Conservation (phyloP, 2,113 vertebrate species). For the Calyptomena viridis region DNA sequence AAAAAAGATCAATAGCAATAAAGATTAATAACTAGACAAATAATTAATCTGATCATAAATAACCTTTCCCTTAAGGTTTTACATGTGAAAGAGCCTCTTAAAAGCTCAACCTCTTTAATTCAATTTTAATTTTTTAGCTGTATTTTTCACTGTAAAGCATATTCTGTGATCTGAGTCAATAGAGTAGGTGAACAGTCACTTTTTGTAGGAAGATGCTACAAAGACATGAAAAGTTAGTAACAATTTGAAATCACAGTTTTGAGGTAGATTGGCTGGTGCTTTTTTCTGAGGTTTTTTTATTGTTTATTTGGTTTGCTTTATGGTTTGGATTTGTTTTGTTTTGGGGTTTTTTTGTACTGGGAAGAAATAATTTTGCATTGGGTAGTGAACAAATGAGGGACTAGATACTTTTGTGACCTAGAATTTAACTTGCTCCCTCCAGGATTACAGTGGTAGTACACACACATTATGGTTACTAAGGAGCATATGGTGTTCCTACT, state of each 20-base stretch:
- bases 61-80: background rate
- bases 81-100: background rate
- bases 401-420: background rate
- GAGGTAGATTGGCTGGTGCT: background rate
- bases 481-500: slow-evolving; percentile 12
- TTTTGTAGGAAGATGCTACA: background rate
- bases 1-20: background rate
- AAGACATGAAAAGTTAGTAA: background rate
- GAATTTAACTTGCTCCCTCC: background rate
- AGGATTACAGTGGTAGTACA: background rate
- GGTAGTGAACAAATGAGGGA: background rate
- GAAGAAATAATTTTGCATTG: background rate
- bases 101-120: background rate
- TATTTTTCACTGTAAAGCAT: background rate
- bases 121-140: background rate
- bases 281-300: background rate
- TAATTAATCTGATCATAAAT: background rate
- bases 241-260: background rate
- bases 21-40: background rate
- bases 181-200: background rate
- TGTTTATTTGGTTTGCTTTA: background rate
- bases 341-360: background rate
- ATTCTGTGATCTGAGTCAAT: background rate
- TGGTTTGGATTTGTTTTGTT: background rate
- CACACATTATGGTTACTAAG: background rate